Conservation (phyloP, 2,888 invertebrate genomes). For the Chrysolina oricalcia region DNA sequence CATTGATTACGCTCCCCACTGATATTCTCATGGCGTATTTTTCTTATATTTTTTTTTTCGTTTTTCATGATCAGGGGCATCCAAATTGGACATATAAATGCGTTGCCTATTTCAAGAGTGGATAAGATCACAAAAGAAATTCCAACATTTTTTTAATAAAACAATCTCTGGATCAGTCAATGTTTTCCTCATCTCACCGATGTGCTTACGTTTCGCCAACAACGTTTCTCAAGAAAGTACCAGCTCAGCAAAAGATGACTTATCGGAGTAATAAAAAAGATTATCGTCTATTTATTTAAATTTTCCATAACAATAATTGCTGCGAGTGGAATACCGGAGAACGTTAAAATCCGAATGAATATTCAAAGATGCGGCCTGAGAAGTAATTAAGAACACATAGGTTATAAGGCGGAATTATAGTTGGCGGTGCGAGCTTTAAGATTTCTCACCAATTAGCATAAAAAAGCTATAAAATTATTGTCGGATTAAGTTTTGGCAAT, state of each 20-base stretch:
- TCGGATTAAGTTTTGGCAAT: conserved; percentile 57
- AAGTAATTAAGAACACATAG: conserved; percentile 68
- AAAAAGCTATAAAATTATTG: conserved; percentile 66
- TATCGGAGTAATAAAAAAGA: conserved; percentile 54
- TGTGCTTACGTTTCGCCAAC: conserved; percentile 16
- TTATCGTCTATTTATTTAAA: conserved; percentile 56
- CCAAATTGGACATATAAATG: too few relatives aligned
- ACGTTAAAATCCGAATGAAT: conserved; percentile 54
- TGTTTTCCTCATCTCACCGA: not conserved
- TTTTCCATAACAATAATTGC: conserved; percentile 52
- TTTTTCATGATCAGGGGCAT: too few relatives aligned
- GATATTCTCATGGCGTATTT: too few relatives aligned
- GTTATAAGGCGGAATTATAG: conserved; percentile 66
- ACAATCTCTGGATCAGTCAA: not conserved
- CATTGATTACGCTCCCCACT: too few relatives aligned
- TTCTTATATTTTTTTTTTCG: too few relatives aligned
- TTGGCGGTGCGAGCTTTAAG: conserved; percentile 54
- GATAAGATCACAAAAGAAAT: not conserved
- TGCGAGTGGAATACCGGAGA: conserved; percentile 10
- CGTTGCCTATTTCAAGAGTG: too few relatives aligned
- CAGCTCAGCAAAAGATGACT: conserved; percentile 46
- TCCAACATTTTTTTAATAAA: not conserved
- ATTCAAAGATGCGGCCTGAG: conserved; percentile 53
- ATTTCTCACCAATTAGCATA: conserved; percentile 60
- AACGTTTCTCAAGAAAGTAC: conserved; percentile 14